Evolutionary conservation across 2,888 invertebrate species (phyloP).

Genomic region (Nomada ruficornis): DNA sequence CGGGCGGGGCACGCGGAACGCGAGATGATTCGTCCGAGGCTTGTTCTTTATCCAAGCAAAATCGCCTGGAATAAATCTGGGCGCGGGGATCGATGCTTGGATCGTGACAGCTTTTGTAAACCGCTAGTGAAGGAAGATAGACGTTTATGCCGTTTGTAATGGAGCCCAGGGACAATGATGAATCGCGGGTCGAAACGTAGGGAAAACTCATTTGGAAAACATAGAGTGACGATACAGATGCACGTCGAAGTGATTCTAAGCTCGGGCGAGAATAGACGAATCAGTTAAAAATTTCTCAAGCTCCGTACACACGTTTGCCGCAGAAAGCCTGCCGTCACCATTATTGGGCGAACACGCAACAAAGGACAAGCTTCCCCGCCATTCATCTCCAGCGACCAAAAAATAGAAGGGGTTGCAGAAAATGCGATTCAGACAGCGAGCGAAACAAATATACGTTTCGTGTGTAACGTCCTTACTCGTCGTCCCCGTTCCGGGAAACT

Average conservation of each 20-base stretch:
- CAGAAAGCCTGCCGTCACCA: too few relatives aligned
- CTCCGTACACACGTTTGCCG: background rate
- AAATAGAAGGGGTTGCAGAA: background rate
- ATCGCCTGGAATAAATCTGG: conserved; percentile 27
- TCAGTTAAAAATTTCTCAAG: too few relatives aligned
- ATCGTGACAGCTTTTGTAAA: conserved; percentile 4
- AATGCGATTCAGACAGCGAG: too few relatives aligned
- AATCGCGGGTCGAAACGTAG: background rate
- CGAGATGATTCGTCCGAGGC: conserved; percentile 9
- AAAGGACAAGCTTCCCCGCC: background rate
- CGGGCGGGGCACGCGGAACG: conserved; percentile 7
- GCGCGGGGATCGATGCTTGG: background rate
- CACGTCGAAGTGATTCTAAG: too few relatives aligned
- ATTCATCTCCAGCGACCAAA: background rate
- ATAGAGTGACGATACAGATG: too few relatives aligned
- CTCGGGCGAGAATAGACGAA: too few relatives aligned
- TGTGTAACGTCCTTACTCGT: too few relatives aligned
- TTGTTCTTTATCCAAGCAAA: conserved; percentile 19
- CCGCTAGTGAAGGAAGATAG: background rate
- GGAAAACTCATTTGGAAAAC: background rate
- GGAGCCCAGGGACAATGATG: background rate
- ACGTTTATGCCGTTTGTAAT: conserved; percentile 8
- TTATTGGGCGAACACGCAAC: too few relatives aligned
- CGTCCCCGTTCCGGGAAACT: background rate
- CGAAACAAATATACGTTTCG: background rate